Evolutionary conservation across 2,797 vertebrate species (phyloP), one percentile per base, ranked within the genome.

Genomic region (Meda fulgida): DNA sequence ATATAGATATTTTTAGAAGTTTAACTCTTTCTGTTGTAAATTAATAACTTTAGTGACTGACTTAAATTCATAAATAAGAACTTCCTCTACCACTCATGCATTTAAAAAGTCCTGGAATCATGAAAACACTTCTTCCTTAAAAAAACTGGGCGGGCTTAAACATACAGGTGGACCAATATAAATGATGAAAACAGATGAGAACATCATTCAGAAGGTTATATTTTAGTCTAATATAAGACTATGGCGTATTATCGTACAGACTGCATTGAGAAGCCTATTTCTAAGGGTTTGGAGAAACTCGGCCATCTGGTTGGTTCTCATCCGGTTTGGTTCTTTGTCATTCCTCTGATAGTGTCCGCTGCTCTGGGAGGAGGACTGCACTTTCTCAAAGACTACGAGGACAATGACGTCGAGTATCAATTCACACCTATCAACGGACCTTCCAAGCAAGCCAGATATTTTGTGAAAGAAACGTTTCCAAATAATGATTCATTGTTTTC

Each of bases 391-490:
- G 69, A 82, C 26, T 85, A 80, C 0, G 40, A 89, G 53, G 89
- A 92, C 13, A 94, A 95, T 46, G 88, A 95, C 81, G 89, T 96
- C 0, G 94, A 96, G 84, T 78, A 5, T 0, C 95, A 96, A 51
- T 96, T 95, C 87, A 96, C 95, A 0, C 95, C 95, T 0, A 80
- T 67, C 0, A 16, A 89, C n/a, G 94, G 96, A 16, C 93, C 92
- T 0, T 95, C 96, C 66, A 97, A 97, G 87, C 76, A 4, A 0
- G 94, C 95, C 3, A 92, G 95, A 65, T 84, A 84, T 6, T 92
- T 95, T 3, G 92, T 96, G 29, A 88, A 3, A 65, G 80, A 29
- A 0, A 85, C 90, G 53, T 96, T 96, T 84, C 91, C 93, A 8
- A 53, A 87, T 43, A 1, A 94, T 9, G 90, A 93, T 67, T 87